These are phyloP conservation scores for Heteromormyrus szaboi DNA, from an alignment of 2,797 vertebrate genomes.

Conservation along the genomic window DNA sequence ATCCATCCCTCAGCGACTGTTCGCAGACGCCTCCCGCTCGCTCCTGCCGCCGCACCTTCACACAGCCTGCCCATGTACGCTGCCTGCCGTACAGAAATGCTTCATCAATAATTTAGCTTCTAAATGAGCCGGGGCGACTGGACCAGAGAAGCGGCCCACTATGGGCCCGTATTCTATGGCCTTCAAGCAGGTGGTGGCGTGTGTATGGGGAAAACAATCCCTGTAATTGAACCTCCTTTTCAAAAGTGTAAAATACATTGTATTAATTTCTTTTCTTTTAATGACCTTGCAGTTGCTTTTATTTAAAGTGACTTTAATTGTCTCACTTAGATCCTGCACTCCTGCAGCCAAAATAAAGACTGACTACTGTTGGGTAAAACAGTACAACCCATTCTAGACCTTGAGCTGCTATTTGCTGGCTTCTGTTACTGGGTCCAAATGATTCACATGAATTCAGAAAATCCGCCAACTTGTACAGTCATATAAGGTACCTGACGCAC, in stretches of 20 bases:
- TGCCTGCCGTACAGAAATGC: conserved; percentile 41
- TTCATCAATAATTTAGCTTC: conserved; percentile 44
- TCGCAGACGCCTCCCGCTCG: conserved; percentile 41
- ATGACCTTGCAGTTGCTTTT: neutral
- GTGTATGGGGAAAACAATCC: neutral
- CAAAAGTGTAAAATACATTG: neutral
- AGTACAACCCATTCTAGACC: neutral
- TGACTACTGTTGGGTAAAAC: neutral
- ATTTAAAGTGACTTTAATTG: conserved; percentile 7
- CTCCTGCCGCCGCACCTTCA: conserved; percentile 27
- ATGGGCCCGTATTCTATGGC: neutral
- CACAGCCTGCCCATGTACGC: neutral
- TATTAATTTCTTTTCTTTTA: neutral
- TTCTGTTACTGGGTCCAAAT: neutral
- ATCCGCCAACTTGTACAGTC: neutral
- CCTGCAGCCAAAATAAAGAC: neutral
- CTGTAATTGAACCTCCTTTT: neutral
- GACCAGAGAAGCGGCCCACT: neutral
- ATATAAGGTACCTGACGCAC: neutral
- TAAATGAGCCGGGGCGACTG: conserved; percentile 25
- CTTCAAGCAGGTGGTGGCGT: neutral
- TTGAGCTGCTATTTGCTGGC: neutral
- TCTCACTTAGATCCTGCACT: neutral
- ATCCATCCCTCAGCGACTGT: conserved; percentile 5
- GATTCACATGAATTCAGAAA: neutral